Conservation (phyloP, 2,113 vertebrate species). For the Brevimyrus niger region DNA sequence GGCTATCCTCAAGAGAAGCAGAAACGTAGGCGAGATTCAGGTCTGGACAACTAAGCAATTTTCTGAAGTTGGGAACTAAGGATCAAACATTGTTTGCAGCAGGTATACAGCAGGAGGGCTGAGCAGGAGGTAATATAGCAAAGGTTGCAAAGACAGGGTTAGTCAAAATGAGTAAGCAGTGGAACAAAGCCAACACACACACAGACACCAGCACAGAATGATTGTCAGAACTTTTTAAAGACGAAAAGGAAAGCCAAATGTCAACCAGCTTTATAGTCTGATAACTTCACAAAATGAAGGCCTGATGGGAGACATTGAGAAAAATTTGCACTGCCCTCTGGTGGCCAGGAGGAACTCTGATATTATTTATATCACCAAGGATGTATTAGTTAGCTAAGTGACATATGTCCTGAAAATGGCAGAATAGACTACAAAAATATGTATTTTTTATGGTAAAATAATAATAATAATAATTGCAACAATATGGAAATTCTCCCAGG, state of each 20-base stretch:
- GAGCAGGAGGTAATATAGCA: background rate
- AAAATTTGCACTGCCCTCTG: background rate
- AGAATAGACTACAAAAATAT: background rate
- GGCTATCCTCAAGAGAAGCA: background rate
- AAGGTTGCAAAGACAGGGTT: background rate
- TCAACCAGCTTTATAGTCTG: background rate
- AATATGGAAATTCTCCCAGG: background rate
- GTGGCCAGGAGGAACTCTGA: background rate
- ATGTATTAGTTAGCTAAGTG: background rate
- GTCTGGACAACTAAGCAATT: background rate
- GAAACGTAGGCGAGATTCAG: background rate
- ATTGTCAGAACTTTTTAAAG: background rate
- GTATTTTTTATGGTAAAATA: background rate
- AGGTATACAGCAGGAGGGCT: background rate
- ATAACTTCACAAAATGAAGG: background rate
- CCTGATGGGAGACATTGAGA: background rate
- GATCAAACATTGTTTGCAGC: background rate
- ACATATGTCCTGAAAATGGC: background rate
- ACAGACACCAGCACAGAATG: background rate
- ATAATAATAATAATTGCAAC: background rate
- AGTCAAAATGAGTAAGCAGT: background rate
- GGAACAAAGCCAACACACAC: background rate
- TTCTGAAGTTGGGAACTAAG: background rate
- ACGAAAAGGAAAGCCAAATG: background rate
- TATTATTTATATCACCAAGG: background rate